Evolutionary conservation across 2,113 vertebrate genomes (phyloP).

Genomic region (Acrocephalus kingi): DNA sequence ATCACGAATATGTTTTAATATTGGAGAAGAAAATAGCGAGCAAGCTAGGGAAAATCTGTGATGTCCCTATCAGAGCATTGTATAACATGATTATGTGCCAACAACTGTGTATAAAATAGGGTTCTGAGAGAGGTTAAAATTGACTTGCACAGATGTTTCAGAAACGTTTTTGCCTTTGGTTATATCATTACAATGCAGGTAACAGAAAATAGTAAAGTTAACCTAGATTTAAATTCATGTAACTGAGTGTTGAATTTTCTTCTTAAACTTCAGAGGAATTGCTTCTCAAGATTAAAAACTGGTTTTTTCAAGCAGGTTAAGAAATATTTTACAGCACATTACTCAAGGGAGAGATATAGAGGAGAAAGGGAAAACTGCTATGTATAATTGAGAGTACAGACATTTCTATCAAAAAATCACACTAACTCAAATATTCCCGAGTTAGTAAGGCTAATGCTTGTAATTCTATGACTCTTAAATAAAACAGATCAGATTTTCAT

Average conservation of each 20-base stretch:
- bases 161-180: not conserved
- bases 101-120: not conserved
- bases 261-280: not conserved
- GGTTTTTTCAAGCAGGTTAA: not conserved
- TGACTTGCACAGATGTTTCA: not conserved
- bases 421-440: not conserved
- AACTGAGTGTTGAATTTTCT: not conserved
- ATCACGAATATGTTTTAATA: accelerated
- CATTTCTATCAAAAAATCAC: not conserved
- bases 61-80: not conserved
- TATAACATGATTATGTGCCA: not conserved
- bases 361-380: not conserved
- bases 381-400: not conserved
- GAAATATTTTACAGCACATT: not conserved
- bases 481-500: slow-evolving; percentile 15
- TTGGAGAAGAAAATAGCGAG: not conserved
- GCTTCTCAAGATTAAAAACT: not conserved
- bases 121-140: not conserved
- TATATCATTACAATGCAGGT: not conserved
- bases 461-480: not conserved
- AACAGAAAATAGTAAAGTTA: not conserved
- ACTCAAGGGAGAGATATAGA: not conserved
- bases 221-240: not conserved
- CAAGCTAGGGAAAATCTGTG: not conserved
- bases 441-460: not conserved